Evolutionary conservation across 2,888 invertebrate species (phyloP).

Genomic region (Phortica okadai): DNA sequence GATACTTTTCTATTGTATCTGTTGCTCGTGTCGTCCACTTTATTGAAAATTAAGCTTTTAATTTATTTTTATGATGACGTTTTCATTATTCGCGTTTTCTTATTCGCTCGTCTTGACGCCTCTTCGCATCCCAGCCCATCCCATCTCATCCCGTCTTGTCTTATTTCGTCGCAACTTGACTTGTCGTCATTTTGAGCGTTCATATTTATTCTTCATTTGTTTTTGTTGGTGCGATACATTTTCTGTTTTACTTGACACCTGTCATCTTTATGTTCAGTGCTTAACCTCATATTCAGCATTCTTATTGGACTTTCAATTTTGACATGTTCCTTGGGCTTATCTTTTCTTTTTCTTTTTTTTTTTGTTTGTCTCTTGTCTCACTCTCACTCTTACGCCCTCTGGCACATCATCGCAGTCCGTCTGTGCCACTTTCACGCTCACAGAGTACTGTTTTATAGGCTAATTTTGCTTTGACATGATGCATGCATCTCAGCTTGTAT

Average conservation of each 20-base stretch:
- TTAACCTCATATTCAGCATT: slow-evolving; percentile 46
- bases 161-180: background rate
- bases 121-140: background rate
- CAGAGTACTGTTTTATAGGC: slow-evolving; percentile 18
- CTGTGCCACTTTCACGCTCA: background rate
- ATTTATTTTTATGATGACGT: slow-evolving; percentile 48
- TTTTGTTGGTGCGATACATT: background rate
- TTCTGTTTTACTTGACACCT: slow-evolving; percentile 63
- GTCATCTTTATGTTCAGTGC: slow-evolving; percentile 64
- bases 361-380: background rate
- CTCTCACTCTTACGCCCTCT: too few relatives aligned
- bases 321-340: background rate
- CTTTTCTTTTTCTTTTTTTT: background rate
- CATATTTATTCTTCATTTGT: slow-evolving; percentile 21
- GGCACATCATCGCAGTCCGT: too few relatives aligned
- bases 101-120: background rate
- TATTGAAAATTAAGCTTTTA: slow-evolving; percentile 52
- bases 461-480: slow-evolving; percentile 28
- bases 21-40: slow-evolving; percentile 35
- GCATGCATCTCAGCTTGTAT: slow-evolving; percentile 29
- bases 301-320: slow-evolving; percentile 7
- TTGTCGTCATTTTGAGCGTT: slow-evolving; percentile 17
- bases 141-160: background rate
- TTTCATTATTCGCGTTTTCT: slow-evolving; percentile 19
- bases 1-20: slow-evolving; percentile 8